phyloP scores from a whole-genome alignment of 2,797 vertebrate species.

The Spheniscus humboldti region DNA sequence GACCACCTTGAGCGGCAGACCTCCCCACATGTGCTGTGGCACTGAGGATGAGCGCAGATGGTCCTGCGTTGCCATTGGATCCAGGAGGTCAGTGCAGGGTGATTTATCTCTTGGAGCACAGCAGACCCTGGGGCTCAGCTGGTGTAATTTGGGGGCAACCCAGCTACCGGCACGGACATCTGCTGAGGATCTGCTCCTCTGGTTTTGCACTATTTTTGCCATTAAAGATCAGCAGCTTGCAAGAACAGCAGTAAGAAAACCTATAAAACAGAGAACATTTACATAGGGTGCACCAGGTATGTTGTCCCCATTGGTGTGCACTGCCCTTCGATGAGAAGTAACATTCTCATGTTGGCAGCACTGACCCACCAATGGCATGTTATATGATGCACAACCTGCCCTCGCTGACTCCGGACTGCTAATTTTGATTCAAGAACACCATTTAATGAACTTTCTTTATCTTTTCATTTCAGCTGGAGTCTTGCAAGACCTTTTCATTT shows the following conservation, averaged over 20 bases:
- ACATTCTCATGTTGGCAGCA: not conserved
- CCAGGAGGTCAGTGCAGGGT: not conserved
- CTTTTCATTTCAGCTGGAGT: not conserved
- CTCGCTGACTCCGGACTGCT: not conserved
- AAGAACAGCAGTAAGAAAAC: not conserved
- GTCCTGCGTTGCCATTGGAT: not conserved
- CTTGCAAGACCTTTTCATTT: not conserved
- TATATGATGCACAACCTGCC: not conserved
- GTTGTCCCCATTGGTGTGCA: not conserved
- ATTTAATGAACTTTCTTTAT: not conserved
- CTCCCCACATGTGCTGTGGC: not conserved
- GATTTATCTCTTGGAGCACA: not conserved
- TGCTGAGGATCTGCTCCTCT: slow-evolving; percentile 4
- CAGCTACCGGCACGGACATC: not conserved
- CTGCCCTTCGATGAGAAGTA: not conserved
- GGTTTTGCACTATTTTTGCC: not conserved
- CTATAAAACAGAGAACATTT: not conserved
- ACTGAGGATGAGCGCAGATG: not conserved
- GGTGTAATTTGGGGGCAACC: not conserved
- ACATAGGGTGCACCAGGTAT: rapidly evolving
- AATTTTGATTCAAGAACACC: not conserved
- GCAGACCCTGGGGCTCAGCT: slow-evolving; percentile 11
- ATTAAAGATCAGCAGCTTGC: not conserved
- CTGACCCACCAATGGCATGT: not conserved
- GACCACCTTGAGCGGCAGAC: not conserved